Evolutionary conservation across 2,113 vertebrate species (phyloP).

Genomic region (Cololabis saira): DNA sequence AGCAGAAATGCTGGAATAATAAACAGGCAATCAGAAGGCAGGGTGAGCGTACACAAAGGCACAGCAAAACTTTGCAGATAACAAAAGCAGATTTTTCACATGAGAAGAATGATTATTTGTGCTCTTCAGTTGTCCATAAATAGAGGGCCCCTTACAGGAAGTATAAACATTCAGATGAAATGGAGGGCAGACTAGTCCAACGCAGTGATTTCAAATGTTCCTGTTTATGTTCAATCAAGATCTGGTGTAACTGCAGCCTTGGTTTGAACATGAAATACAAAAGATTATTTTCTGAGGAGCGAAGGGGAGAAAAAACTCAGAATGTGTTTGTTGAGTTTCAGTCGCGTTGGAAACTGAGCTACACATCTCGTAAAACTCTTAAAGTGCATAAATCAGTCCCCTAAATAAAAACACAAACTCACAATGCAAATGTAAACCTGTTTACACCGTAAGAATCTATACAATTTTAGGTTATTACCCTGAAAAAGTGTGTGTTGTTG

Average conservation of each 20-base stretch:
- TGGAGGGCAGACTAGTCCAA: conserved; percentile 89
- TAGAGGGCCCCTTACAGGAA: conserved; percentile 94
- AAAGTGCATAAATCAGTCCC: conserved; percentile 1
- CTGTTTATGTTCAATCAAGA: conserved; percentile 96
- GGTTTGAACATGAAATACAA: conserved; percentile 51
- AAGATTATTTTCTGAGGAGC: conserved; percentile 49
- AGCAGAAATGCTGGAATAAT: conserved; percentile 92
- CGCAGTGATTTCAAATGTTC: conserved; percentile 90
- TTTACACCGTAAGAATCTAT: neutral
- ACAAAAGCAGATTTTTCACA: conserved; percentile 97
- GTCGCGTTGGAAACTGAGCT: conserved; percentile 19
- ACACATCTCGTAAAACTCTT: conserved; percentile 12
- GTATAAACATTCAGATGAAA: conserved; percentile 91
- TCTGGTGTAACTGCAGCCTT: conserved; percentile 72
- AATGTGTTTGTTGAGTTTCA: conserved; percentile 60
- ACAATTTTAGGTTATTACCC: no score
- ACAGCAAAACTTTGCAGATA: conserved; percentile 93
- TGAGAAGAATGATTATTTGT: conserved; percentile 95
- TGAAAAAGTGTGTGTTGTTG: no score
- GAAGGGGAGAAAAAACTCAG: conserved; percentile 18
- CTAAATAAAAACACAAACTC: neutral
- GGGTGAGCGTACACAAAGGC: conserved; percentile 93
- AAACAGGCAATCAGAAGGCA: conserved; percentile 98
- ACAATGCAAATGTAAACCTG: neutral
- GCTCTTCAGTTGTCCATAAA: conserved; percentile 95